Conservation (phyloP, 2,888 invertebrate species). For the Aleiodes leptofemur region DNA sequence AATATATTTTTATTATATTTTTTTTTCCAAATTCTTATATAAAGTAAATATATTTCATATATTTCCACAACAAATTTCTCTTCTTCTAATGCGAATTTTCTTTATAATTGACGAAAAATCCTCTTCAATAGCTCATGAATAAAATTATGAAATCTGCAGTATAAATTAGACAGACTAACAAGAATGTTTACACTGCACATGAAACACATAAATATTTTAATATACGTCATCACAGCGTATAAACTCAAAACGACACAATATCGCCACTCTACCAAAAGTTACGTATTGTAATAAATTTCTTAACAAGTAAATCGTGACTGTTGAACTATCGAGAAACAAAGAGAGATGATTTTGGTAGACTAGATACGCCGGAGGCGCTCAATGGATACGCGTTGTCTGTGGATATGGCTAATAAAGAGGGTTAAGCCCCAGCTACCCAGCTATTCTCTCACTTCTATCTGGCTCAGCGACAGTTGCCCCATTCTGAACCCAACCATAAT, state of each 20-base stretch:
- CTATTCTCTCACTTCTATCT: conserved; percentile 39
- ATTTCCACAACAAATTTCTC: too few relatives aligned
- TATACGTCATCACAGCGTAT: too few relatives aligned
- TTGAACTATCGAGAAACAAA: conserved; percentile 33
- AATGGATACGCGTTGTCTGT: conserved; percentile 70
- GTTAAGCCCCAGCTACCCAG: conserved; percentile 45
- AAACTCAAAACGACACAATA: too few relatives aligned
- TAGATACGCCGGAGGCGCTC: conserved; percentile 52
- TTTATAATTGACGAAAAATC: too few relatives aligned
- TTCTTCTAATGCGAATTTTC: too few relatives aligned
- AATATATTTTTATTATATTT: too few relatives aligned
- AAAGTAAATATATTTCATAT: too few relatives aligned
- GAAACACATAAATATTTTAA: not conserved
- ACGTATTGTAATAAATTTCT: conserved; percentile 34
- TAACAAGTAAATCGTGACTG: conserved; percentile 46
- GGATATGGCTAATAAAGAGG: conserved; percentile 72
- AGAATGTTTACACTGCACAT: not conserved
- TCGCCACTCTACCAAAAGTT: not conserved
- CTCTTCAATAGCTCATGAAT: too few relatives aligned
- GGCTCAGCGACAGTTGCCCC: conserved; percentile 68
- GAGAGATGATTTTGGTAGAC: conserved; percentile 46
- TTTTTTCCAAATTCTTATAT: too few relatives aligned
- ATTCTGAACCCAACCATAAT: conserved; percentile 67
- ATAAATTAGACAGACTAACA: not conserved
- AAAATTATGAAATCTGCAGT: too few relatives aligned